Evolutionary conservation across 2,888 invertebrate genomes (phyloP).

Genomic region (Embidobia sp.): DNA sequence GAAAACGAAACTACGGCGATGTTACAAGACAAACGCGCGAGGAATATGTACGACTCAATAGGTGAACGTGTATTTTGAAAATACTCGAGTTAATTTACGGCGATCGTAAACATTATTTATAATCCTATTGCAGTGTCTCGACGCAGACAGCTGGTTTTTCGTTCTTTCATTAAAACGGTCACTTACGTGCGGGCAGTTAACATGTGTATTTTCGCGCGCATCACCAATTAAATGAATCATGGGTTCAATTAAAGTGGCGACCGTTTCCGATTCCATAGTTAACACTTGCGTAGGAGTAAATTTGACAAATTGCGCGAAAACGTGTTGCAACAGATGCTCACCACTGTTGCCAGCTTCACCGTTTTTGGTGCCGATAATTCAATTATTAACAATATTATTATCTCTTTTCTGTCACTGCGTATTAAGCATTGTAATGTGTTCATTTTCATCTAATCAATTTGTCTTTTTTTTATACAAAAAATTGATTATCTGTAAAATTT

Average conservation of each 20-base stretch:
- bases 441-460: too few species aligned
- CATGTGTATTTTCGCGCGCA: constrained; percentile 29
- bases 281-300: constrained; percentile 28
- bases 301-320: constrained; percentile 38
- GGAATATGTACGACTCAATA: too few species aligned
- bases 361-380: background rate
- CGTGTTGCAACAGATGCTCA: constrained; percentile 24
- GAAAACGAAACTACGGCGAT: too few species aligned
- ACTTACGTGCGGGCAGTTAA: constrained; percentile 6
- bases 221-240: constrained; percentile 49
- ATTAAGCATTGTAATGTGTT: too few species aligned
- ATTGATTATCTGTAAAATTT: too few species aligned
- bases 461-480: too few species aligned
- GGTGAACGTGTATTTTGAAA: too few species aligned
- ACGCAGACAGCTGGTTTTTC: background rate
- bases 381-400: too few species aligned
- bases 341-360: constrained; percentile 20
- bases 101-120: constrained; percentile 30
- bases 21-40: too few species aligned
- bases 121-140: constrained; percentile 15
- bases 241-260: constrained; percentile 45
- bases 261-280: constrained; percentile 28
- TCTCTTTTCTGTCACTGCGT: too few species aligned
- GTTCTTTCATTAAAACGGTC: constrained; percentile 25
- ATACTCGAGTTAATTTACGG: constrained; percentile 23